Percentiles rank a stretch among this genome's conserved stretches.
Evolutionary conservation across 1,140 invertebrate genomes (phyloP).

Genomic region (Drosophila kepulauana): DNA sequence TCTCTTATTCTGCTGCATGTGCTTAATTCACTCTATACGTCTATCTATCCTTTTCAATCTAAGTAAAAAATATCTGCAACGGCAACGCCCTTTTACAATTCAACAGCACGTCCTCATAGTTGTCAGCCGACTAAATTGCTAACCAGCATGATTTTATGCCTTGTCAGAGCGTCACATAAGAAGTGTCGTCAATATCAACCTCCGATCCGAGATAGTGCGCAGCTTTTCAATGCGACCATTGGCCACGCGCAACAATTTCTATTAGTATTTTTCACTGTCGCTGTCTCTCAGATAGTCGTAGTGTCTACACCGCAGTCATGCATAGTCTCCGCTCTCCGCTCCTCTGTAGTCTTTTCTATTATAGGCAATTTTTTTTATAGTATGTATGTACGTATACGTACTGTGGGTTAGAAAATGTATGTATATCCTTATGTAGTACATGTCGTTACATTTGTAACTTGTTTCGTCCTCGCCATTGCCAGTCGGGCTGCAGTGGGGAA

Average conservation of each 20-base stretch:
- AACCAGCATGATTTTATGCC: slow-evolving; percentile 41
- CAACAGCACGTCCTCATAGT: slow-evolving; percentile 11
- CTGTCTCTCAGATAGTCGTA: slow-evolving; percentile 43
- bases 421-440: slow-evolving; percentile 27
- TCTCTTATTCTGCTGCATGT: slow-evolving; percentile 15
- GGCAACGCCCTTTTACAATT: slow-evolving; percentile 48
- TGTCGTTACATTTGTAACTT: slow-evolving; percentile 67
- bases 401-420: not conserved
- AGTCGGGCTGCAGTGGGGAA: slow-evolving; percentile 38
- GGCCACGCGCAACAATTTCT: slow-evolving; percentile 70
- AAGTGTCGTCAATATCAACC: slow-evolving; percentile 27
- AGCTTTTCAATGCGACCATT: slow-evolving; percentile 6
- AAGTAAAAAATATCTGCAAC: slow-evolving; percentile 21
- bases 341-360: slow-evolving; percentile 36
- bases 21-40: not conserved
- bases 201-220: slow-evolving; percentile 66
- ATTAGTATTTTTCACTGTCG: slow-evolving; percentile 61
- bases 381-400: not conserved
- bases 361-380: slow-evolving; percentile 42
- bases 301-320: not conserved
- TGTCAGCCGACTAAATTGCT: slow-evolving; percentile 44
- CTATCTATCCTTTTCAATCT: not conserved
- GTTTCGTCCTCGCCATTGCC: slow-evolving; percentile 53
- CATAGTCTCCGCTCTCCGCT: not conserved
- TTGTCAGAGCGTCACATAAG: slow-evolving; percentile 48